Evolutionary conservation across 1,140 invertebrate species (phyloP).

Genomic region (Brachionus koreanus): DNA sequence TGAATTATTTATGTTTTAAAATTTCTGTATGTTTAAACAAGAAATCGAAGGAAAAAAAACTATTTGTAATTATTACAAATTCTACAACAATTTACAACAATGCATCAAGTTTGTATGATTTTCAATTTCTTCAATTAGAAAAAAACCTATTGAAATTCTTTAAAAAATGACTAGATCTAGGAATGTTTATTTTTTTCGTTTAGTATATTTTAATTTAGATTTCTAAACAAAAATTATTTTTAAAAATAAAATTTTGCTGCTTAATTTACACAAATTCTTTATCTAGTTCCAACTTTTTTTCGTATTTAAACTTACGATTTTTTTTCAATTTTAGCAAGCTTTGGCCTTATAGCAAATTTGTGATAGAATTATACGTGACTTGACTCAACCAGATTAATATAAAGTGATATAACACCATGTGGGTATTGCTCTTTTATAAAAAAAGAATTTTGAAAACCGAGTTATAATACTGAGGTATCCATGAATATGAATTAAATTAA

Average conservation of each 20-base stretch:
- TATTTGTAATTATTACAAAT: constrained; percentile 6
- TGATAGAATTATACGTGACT: neutral
- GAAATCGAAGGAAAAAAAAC: neutral
- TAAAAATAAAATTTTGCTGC: constrained; percentile 8
- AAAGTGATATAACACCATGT: neutral
- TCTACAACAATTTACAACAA: constrained; percentile 9
- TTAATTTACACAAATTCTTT: constrained; percentile 24
- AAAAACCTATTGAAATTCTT: neutral
- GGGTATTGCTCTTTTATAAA: neutral
- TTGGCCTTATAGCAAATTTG: neutral
- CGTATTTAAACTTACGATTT: neutral
- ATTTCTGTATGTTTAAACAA: neutral
- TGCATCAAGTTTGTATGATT: neutral
- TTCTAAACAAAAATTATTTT: constrained; percentile 33
- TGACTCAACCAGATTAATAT: neutral
- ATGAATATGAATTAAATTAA: neutral
- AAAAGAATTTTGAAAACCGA: neutral
- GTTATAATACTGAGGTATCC: neutral
- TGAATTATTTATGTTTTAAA: neutral
- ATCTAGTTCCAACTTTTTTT: neutral
- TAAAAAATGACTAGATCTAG: constrained; percentile 9
- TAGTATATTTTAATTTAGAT: constrained; percentile 16
- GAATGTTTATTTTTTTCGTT: constrained; percentile 24
- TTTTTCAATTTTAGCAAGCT: neutral
- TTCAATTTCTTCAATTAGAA: neutral